Base-by-base conservation (phyloP, 2,113 vertebrate species). In the Ranitomeya variabilis region DNA sequence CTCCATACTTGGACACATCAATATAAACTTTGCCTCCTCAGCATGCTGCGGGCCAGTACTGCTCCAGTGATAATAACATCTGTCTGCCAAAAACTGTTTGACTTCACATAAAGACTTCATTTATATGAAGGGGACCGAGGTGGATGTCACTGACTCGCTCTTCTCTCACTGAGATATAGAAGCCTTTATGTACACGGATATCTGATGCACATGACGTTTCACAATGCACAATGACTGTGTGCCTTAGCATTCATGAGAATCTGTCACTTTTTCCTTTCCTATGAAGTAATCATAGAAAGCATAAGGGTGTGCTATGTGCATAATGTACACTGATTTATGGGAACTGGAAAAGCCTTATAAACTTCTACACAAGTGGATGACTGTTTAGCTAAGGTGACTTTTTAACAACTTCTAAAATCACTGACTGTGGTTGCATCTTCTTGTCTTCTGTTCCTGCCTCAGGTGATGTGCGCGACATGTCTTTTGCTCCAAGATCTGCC, bases 91-190 rank as follows among this genome's bases (percentile, higher is more conserved):
- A 62, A 86, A 11, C 59, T 64, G 18, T 18, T 78, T 7, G 23
- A 64, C 26, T 59, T 78, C 85, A 86, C 37, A 86, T 62, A 76
- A 45, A 62, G 71, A 64, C 85, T 77, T 78, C 67, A 73, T 85
- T 71, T 69, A n/a, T 73, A 26, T 80, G 23, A 80, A 80, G 60
- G 18, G 81, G 62, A 51, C 62, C 6, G 62, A 12, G 62, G 55
- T 9, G 62, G 45, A 67, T 83, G 81, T 60, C 81, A 83, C 81
- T 37, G 79, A 60, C 23, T 66, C 3, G 31, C 31, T 83, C 60
- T 52, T 54, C 31, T 67, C 21, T 16, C 31, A n/a, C 6, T 67
- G n/a, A 60, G n/a, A 62, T 37, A 60, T 62, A 67, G 37, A 83
- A 67, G 37, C 18, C 45, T 83, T 67, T 66, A 66, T 83, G 45